These are phyloP conservation scores for Salminus brasiliensis DNA, from an alignment of 2,113 vertebrate genomes.

Conservation along the genomic window DNA sequence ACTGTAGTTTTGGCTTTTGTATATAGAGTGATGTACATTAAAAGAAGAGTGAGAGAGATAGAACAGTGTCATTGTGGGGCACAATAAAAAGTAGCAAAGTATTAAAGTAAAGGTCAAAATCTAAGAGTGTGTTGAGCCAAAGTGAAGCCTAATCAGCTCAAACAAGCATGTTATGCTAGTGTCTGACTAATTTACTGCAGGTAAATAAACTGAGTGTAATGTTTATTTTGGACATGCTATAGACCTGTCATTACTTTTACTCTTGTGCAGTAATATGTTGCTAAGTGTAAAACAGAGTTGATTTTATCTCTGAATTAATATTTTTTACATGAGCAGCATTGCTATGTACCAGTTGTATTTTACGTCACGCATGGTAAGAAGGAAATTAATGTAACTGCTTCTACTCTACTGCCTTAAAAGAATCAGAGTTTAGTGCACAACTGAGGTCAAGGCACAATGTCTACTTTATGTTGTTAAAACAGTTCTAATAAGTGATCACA, in stretches of 20 bases:
- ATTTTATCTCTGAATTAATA: neutral
- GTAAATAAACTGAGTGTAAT: slow-evolving; percentile 12
- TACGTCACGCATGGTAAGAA: no score
- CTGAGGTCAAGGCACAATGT: no score
- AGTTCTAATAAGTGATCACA: no score
- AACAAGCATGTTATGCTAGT: neutral
- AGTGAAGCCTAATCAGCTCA: neutral
- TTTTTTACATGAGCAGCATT: no score
- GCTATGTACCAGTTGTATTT: no score
- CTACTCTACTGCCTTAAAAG: no score
- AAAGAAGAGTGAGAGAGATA: neutral
- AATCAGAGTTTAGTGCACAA: no score
- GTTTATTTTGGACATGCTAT: neutral
- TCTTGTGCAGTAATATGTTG: neutral
- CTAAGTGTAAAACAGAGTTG: no score
- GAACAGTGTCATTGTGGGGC: neutral
- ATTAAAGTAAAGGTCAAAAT: neutral
- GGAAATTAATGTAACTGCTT: no score
- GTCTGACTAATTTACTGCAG: neutral
- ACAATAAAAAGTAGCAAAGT: neutral
- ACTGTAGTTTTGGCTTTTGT: slow-evolving; percentile 3
- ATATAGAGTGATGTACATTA: slow-evolving; percentile 8
- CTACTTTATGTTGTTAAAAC: no score
- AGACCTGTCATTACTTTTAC: neutral
- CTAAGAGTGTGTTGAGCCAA: neutral